Evolutionary conservation across 2,888 invertebrate species (phyloP), one percentile per base, ranked within the genome.

Genomic region (Xestia xanthographa): DNA sequence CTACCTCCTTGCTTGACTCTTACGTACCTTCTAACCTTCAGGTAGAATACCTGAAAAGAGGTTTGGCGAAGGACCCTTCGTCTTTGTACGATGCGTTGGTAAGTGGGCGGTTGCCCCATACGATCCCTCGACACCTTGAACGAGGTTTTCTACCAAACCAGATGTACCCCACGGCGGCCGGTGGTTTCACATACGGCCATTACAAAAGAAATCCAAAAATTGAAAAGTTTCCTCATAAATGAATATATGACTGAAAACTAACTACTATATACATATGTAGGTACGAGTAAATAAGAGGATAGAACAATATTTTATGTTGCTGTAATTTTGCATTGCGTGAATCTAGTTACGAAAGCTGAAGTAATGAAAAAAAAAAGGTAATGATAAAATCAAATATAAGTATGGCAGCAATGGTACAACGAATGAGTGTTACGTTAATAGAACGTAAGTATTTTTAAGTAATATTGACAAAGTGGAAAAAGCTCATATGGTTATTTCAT

Each of bases 21-120:
- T 97, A 97, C 72, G 96, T 97, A 75, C 97, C 97, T 63, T 97
- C 97, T 53, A 96, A 96, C 87, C 89, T 97, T 75, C 97, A 97
- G 86, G 81, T 95, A 41, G 96, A 96, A 83, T 97, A 96, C 67
- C 84, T 97, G 66, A 97, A 96, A 83, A 91, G 95, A 86, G 97
- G 97, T 58, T 92, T 92, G 63, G 90, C 93, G 11, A 96, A 94
- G 79, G 96, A 97, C 81, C 95, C 96, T 11, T 65, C 94, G 22
- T 88, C 92, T 1, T 94, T 95, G 0, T 97, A 96, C 60, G 97
- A 97, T 50, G 95, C 95, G 5, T 84, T 97, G 71, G 92, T 96
- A 0, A 94, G 89, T 75, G 94, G 93, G 1, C 91, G 94, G 29
- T 91, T 92, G 58, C 85, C 91, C 0, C 91, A 91, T 50, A 71